Conservation (phyloP, 2,888 invertebrate species). For the Caenorhabditis zanzibari region DNA sequence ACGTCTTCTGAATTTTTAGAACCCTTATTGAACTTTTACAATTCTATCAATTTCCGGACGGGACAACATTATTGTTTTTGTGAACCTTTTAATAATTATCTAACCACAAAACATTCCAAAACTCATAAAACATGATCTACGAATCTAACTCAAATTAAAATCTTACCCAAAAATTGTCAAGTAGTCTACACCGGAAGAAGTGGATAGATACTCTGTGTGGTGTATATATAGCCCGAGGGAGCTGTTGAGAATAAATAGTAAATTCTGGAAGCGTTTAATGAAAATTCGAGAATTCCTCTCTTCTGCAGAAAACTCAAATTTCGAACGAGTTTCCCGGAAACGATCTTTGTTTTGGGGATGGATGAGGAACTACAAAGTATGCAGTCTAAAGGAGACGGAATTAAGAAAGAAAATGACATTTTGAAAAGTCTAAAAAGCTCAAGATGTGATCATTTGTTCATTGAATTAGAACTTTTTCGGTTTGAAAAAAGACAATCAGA, state of each 20-base stretch:
- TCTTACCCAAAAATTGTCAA: neutral
- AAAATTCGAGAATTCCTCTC: neutral
- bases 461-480: too few relatives aligned
- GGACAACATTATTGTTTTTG: too few relatives aligned
- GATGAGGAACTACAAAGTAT: constrained; percentile 1
- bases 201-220: neutral
- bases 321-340: neutral
- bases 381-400: neutral
- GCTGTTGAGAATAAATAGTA: neutral
- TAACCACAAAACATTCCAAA: neutral
- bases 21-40: too few relatives aligned
- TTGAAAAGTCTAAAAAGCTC: neutral
- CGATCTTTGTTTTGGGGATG: constrained; percentile 1
- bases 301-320: neutral
- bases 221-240: constrained; percentile 4
- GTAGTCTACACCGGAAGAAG: neutral
- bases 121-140: neutral
- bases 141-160: neutral
- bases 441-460: neutral
- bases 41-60: too few relatives aligned
- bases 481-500: too few relatives aligned
- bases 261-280: neutral
- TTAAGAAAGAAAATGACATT: neutral
- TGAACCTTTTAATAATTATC: too few relatives aligned
- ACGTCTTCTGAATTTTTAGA: too few relatives aligned